These are phyloP conservation scores for Ispidina lecontei DNA, from an alignment of 2,797 vertebrate species.

Conservation along the genomic window DNA sequence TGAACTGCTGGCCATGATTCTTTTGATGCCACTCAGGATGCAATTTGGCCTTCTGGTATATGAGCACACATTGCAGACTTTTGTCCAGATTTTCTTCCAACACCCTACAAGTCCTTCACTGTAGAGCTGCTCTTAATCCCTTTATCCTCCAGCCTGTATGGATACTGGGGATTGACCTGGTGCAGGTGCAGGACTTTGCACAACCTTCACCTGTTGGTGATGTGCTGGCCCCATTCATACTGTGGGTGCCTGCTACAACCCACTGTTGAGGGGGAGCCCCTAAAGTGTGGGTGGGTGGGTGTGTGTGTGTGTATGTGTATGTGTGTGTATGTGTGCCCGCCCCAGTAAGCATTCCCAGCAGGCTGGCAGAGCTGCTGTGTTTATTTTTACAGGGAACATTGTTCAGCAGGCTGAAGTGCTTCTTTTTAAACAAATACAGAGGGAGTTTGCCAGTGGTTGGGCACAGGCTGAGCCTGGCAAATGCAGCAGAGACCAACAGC, in stretches of 20 bases:
- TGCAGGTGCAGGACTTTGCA: background rate
- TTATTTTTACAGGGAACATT: background rate
- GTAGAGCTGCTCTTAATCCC: no score
- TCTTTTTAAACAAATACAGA: background rate
- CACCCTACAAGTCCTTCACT: no score
- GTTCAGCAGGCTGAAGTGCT: background rate
- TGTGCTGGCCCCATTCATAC: no score
- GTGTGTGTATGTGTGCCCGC: no score
- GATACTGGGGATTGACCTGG: background rate
- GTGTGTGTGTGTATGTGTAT: no score
- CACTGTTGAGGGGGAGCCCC: background rate
- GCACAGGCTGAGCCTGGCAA: background rate
- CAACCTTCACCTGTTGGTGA: background rate
- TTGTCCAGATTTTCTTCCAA: no score
- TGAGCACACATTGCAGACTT: background rate
- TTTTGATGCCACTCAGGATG: background rate
- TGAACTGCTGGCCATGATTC: background rate
- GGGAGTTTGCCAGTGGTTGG: background rate
- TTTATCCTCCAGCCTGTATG: no score
- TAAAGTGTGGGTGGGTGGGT: background rate
- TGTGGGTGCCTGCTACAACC: fast-evolving
- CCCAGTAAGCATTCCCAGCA: background rate
- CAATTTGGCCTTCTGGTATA: background rate
- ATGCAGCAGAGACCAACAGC: background rate
- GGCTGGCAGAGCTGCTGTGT: background rate